These are phyloP conservation scores for Ameiurus melas DNA, from an alignment of 2,113 vertebrate species.

Conservation along the genomic window DNA sequence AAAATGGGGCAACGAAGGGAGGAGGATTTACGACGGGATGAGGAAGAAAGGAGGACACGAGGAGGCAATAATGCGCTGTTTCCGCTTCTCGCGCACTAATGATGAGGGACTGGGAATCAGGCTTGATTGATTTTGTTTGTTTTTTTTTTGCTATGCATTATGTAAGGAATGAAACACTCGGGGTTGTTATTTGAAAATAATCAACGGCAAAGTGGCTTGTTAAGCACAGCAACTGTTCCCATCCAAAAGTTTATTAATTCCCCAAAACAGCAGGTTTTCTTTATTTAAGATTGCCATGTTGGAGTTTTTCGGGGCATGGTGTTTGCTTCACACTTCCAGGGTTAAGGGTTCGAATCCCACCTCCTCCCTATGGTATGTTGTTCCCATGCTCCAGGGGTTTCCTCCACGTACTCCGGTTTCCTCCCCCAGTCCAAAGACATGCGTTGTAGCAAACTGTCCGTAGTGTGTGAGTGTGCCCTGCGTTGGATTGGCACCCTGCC, in stretches of 20 bases:
- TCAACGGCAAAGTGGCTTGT: neutral
- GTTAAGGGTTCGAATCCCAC: too few species aligned
- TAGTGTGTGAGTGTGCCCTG: too few species aligned
- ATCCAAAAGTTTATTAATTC: neutral
- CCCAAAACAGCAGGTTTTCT: neutral
- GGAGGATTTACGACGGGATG: neutral
- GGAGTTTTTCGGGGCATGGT: too few species aligned
- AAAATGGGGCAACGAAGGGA: neutral
- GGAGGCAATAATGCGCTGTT: neutral
- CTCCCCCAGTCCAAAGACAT: too few species aligned
- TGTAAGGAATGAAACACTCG: neutral
- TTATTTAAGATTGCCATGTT: neutral
- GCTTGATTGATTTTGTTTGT: neutral
- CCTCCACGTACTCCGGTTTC: too few species aligned
- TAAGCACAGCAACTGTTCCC: neutral
- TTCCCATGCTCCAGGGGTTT: too few species aligned
- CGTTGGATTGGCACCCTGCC: too few species aligned
- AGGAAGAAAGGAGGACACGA: neutral
- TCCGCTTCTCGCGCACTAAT: neutral
- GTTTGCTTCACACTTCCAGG: too few species aligned
- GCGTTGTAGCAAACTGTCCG: too few species aligned
- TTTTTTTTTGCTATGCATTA: neutral
- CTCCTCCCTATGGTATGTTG: too few species aligned
- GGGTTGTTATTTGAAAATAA: neutral
- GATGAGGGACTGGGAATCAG: neutral